phyloP scores from a whole-genome alignment of 2,888 invertebrate genomes.

The Hydraecia micacea region DNA sequence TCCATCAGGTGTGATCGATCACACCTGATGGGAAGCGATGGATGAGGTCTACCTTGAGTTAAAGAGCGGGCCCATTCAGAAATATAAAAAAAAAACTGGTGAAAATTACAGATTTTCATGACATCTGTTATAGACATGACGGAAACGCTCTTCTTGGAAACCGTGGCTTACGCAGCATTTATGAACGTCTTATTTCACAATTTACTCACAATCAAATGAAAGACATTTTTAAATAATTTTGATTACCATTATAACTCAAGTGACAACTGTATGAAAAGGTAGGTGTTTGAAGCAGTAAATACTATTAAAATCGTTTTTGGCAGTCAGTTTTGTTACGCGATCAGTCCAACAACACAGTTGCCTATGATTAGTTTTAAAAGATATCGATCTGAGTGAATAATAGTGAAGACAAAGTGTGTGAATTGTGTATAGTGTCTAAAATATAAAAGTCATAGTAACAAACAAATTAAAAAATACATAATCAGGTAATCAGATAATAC shows the following conservation, averaged over 20 bases:
- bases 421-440: constrained; percentile 10
- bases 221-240: background rate
- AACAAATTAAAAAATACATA: constrained; percentile 49
- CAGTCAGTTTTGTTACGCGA: constrained; percentile 13
- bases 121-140: background rate
- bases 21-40: too few species aligned
- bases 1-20: too few species aligned
- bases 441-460: background rate
- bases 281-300: background rate
- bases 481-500: constrained; percentile 72
- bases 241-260: background rate
- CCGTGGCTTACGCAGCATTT: background rate
- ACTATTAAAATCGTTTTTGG: constrained; percentile 34
- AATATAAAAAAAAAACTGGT: background rate
- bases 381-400: constrained; percentile 11
- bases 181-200: too few species aligned
- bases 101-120: background rate
- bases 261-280: background rate
- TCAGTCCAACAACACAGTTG: constrained; percentile 13
- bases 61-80: too few species aligned
- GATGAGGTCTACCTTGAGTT: too few species aligned
- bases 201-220: background rate
- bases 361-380: background rate
- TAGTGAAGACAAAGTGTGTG: constrained; percentile 9
- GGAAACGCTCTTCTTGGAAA: background rate